Percentiles rank a stretch among this genome's conserved stretches.
Conservation (phyloP, 2,113 vertebrate species). For the Chloropsis hardwickii region DNA sequence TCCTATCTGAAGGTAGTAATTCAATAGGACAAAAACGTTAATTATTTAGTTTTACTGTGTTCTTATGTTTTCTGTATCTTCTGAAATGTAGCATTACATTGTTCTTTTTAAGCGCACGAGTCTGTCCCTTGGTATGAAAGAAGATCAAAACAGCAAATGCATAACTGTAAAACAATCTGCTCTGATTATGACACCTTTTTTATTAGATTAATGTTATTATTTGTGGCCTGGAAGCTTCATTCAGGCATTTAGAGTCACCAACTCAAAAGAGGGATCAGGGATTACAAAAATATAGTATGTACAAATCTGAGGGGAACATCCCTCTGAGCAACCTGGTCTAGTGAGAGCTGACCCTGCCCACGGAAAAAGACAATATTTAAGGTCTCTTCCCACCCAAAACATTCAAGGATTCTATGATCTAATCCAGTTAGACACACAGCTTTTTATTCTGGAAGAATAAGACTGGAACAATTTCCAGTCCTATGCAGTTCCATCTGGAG, state of each 20-base stretch:
- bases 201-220: not conserved
- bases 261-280: not conserved
- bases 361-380: accelerated
- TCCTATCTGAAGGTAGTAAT: not conserved
- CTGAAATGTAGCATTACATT: not conserved
- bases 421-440: not conserved
- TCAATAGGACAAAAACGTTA: not conserved
- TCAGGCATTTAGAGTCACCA: not conserved
- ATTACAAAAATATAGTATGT: not conserved
- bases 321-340: not conserved
- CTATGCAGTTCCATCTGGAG: no score
- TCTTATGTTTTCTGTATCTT: not conserved
- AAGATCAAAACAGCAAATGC: not conserved
- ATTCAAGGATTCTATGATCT: not conserved
- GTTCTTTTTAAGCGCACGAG: not conserved
- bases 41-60: not conserved
- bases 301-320: not conserved
- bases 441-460: not conserved
- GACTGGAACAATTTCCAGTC: not conserved
- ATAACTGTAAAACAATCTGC: not conserved
- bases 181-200: not conserved
- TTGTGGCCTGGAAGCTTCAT: not conserved
- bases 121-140: not conserved
- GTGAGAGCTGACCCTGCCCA: not conserved
- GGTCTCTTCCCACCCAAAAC: not conserved